Evolutionary conservation across 2,113 vertebrate species (phyloP).

Genomic region (Arizona elegans): DNA sequence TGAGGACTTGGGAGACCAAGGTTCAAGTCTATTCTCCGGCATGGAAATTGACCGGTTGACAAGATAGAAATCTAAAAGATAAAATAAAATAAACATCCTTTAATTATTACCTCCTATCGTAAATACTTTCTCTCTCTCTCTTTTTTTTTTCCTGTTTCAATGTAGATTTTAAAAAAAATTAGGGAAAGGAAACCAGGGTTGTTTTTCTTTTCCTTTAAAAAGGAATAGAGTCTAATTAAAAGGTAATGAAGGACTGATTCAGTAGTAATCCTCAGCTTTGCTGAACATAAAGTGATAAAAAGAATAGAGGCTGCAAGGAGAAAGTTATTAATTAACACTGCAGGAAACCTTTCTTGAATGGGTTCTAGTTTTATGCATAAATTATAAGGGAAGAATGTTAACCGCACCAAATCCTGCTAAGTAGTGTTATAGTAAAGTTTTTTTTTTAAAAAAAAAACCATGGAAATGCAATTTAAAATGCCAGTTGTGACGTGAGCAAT

Average conservation of each 20-base stretch:
- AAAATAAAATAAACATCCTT: background rate
- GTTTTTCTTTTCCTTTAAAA: background rate
- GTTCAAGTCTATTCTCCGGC: background rate
- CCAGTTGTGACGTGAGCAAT: background rate
- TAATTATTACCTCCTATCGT: background rate
- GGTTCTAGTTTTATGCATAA: background rate
- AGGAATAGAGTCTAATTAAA: background rate
- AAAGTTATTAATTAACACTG: background rate
- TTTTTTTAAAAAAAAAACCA: fast-evolving
- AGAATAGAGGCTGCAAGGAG: background rate
- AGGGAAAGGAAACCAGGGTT: background rate
- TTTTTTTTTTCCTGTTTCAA: background rate
- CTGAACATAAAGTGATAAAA: background rate
- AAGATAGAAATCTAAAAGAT: background rate
- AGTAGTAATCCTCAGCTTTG: background rate
- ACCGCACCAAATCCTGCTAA: background rate
- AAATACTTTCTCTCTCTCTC: background rate
- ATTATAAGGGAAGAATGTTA: background rate
- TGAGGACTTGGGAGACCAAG: background rate
- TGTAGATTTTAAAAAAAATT: background rate
- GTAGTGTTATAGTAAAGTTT: background rate
- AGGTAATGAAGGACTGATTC: background rate
- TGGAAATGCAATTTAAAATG: background rate
- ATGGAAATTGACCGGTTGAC: background rate
- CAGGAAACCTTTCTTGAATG: background rate